These are phyloP conservation scores for Brachionus rotundiformis DNA, from an alignment of 1,140 invertebrate genomes.

Conservation along the genomic window DNA sequence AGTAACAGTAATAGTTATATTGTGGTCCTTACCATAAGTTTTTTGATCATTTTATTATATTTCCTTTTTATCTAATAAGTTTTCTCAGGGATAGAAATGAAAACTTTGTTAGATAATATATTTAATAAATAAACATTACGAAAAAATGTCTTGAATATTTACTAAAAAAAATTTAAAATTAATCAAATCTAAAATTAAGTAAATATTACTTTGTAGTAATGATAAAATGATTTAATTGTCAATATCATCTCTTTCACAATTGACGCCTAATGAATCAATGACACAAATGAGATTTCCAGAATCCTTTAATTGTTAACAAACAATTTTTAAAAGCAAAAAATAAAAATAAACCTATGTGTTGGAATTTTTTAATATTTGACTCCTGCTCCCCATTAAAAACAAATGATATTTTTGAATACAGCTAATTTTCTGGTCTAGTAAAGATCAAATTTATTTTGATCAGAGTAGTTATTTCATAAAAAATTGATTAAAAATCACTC, in stretches of 20 bases:
- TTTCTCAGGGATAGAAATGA: background rate
- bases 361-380: too few species aligned
- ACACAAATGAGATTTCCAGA: constrained; percentile 3
- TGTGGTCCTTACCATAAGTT: background rate
- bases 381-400: too few species aligned
- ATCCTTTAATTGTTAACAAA: background rate
- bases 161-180: background rate
- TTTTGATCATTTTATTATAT: background rate
- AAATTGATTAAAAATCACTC: too few species aligned
- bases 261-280: constrained; percentile 16
- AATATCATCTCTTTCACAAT: constrained; percentile 8
- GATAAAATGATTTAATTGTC: constrained; percentile 25
- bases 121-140: background rate
- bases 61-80: background rate
- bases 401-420: too few species aligned
- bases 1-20: background rate
- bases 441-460: too few species aligned
- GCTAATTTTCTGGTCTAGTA: too few species aligned
- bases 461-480: too few species aligned
- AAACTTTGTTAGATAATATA: background rate
- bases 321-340: background rate
- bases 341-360: too few species aligned
- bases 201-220: background rate
- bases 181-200: background rate
- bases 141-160: background rate